phyloP scores from a whole-genome alignment of 1,140 invertebrate species.

The Physella acuta region DNA sequence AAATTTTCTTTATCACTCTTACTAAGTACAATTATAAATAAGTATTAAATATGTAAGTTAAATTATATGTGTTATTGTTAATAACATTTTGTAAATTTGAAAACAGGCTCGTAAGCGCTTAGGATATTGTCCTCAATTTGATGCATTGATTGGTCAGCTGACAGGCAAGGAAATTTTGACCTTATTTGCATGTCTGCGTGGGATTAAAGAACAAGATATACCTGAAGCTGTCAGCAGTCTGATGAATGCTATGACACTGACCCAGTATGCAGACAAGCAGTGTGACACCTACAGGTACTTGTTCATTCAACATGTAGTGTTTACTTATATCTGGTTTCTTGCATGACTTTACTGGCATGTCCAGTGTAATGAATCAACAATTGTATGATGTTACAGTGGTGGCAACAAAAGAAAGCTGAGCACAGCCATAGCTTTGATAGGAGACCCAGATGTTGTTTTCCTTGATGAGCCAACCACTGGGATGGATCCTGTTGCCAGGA shows the following conservation, averaged over 20 bases:
- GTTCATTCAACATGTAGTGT: not conserved
- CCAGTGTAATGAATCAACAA: not conserved
- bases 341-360: not conserved
- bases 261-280: conserved; percentile 48
- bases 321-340: not conserved
- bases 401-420: conserved; percentile 95
- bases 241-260: conserved; percentile 40
- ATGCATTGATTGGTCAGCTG: conserved; percentile 63
- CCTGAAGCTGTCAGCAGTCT: conserved; percentile 56
- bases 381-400: conserved; percentile 42
- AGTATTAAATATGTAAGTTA: too few relatives aligned
- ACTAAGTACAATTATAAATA: too few relatives aligned
- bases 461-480: too few relatives aligned
- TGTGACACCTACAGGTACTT: conserved; percentile 48
- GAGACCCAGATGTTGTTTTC: conserved; percentile 58
- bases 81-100: not conserved
- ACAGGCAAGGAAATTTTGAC: conserved; percentile 70
- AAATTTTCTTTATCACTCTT: not conserved
- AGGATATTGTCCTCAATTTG: conserved; percentile 64
- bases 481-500: conserved; percentile 61
- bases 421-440: conserved; percentile 84
- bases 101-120: conserved; percentile 50
- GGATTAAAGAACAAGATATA: conserved; percentile 56
- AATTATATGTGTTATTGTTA: too few relatives aligned
- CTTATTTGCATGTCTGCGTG: conserved; percentile 75